Base-by-base conservation (phyloP, 2,113 vertebrate species). In the Empidonax traillii region DNA sequence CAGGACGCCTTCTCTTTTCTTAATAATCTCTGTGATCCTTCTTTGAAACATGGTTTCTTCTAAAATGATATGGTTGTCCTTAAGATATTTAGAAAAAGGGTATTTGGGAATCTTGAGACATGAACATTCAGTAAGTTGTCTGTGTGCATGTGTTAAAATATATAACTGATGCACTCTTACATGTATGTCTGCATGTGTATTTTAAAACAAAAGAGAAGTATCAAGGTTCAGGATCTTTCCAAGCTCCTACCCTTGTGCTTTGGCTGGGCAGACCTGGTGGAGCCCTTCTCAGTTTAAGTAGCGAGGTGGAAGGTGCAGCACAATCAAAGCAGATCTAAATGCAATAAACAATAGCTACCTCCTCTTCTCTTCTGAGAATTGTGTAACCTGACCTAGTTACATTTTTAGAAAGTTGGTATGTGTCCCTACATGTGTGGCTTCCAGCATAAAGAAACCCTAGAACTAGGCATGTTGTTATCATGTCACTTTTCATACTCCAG, bases 371-470 rank as follows among this genome's bases (percentile, higher is more conserved):
- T 77, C 31, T 37, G 56, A 74, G 62, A 89, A 62, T 55, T 84
- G 67, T 31, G 76, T 49, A 88, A 86, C 62, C 39, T 80, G 91
- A 87, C 85, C 74, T 85, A 63, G 75, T 87, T 94, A 46, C 7
- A 1, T 79, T 90, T 94, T 93, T 67, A 80, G 74, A 71, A 91
- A 71, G 62, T 16, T 92, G 72, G 30, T 93, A 31, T 89, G 61
- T 86, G 86, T 41, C 83, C 82, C 73, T 79, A 41, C 88, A 74
- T 0, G 14, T 78, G 67, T 74, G 69, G 59, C 89, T 93, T 85
- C 88, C 87, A 87, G 77, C 71, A 62, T n/a, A 85, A 93, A 95
- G 87, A 93, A 93, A 65, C 55, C 35, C 56, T 83, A 85, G 81
- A 93, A 87, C 41, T 41, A 89, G 61, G 39, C 87, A 37, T 39